Base-by-base conservation (phyloP, 2,113 vertebrate species). In the Dolichallabes microphthalmus region DNA sequence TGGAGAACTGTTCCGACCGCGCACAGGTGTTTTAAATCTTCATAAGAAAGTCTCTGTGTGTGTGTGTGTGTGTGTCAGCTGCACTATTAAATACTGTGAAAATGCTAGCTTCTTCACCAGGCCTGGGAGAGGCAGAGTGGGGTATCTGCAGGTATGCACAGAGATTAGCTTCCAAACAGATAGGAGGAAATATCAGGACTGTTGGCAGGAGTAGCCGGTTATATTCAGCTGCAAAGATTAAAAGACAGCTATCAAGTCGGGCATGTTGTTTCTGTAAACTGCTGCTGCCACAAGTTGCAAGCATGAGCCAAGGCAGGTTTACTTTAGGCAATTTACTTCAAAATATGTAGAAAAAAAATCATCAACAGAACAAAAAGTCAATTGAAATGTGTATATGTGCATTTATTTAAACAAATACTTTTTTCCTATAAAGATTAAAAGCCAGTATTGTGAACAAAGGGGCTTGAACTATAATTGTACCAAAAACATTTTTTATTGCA, bases 1-100 rank as follows among this genome's bases (percentile, higher is more conserved):
- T 71, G 64, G 27, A 45, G 80, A 63, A 61, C 52, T 32, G 50
- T 73, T 73, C 63, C 57, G 73, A 85, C 82, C 82, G 82, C 78
- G 55, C 55, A 50, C 80, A 74, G 83, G 85, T 88, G 79, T 85
- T 87, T 73, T 55, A 77, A 79, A 82, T 85, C 73, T 80, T 80
- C 85, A 52, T 35, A 83, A 73, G 88, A 83, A 86, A 57, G 57
- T 60, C 19, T 61, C 19, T 64, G 39, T 39, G 39, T 39, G 39
- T 39, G 39, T 39, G 45, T 45, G 45, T 27, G 66, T 68, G 84
- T 50, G 55, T 83, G 73, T 82, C 81, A 80, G 45, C 39, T 83
- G 71, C 7, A 80, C 20, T 82, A 76, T 84, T 88, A 77, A 55
- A 75, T 52, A 5, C 57, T 86, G 75, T 82, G 68, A 60, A 78